Base-by-base conservation (phyloP, 1,140 invertebrate species). In the Penaeus indicus region DNA sequence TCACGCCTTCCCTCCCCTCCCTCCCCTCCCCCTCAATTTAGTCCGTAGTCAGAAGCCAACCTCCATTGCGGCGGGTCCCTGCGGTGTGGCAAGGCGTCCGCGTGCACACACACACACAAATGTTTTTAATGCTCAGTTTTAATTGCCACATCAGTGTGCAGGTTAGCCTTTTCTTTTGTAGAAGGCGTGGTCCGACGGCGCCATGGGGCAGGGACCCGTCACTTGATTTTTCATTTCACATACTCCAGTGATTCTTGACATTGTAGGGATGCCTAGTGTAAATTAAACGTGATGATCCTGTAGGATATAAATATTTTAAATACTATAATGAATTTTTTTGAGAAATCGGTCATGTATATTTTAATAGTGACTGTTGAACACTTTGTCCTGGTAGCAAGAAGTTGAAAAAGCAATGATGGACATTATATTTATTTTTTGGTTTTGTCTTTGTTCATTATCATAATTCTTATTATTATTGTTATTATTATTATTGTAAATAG, bases 221-320 rank as follows among this genome's bases (percentile, higher is more conserved):
- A 47, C 69, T 62, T 47, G 47, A 67, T 84, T 84, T 81, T 81
- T 81, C 25, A 47, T 47, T 84, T 84, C 54, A 84, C 62, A 69
- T 67, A 47, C 82, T 67, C 62, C 64, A 67, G 64, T 84, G 82
- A 84, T 84, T 84, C 38, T 69, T 84, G 82, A 84, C 82, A 69
- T 84, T 47, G 62, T 64, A 67, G 42, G 82, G 82, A 84, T 84
- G 82, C 32, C 62, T 84, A 84, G 82, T 84, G 82, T 84, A 84
- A 84, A 84, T 84, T 69, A 69, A 67, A 67, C 82, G 62, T 84
- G 64, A 38, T 84, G 82, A 84, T 84, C 82, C 63, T 84, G 63
- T 84, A 84, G 82, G 64, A 67, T 84, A 67, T 67, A 67, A 64
- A 69, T 84, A 84, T 84, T 84, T 84, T 84, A 84, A 84, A 84